Conservation (phyloP, 2,888 invertebrate genomes). For the Scrobipalpa costella region DNA sequence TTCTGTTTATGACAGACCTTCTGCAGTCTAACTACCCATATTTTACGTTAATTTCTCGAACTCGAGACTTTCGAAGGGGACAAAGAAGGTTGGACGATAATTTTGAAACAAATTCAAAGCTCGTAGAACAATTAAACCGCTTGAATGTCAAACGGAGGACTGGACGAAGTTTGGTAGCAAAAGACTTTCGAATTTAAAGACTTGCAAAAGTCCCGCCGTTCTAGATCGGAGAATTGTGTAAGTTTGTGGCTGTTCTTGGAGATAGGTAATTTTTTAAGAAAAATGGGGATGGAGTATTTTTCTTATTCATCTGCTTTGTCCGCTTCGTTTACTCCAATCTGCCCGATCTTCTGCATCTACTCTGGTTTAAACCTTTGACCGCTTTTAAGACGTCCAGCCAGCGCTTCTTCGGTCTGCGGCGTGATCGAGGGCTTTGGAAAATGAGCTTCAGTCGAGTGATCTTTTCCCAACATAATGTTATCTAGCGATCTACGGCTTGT, state of each 20-base stretch:
- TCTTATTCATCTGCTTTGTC: too few relatives aligned
- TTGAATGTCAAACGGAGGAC: constrained; percentile 64
- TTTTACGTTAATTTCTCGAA: constrained; percentile 47
- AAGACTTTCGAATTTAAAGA: constrained; percentile 36
- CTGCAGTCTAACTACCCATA: constrained; percentile 34
- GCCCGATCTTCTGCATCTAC: too few relatives aligned
- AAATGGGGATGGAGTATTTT: not conserved
- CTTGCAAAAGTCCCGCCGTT: constrained; percentile 18
- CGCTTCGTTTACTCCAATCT: too few relatives aligned
- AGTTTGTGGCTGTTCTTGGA: constrained; percentile 11
- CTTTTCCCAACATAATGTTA: too few relatives aligned
- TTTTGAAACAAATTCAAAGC: constrained; percentile 60
- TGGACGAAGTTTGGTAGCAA: constrained; percentile 61
- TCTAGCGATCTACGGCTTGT: too few relatives aligned
- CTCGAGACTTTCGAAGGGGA: constrained; percentile 42
- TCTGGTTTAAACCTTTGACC: too few relatives aligned
- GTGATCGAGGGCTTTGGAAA: too few relatives aligned
- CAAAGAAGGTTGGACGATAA: constrained; percentile 55
- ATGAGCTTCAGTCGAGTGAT: too few relatives aligned
- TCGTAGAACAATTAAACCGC: constrained; percentile 67
- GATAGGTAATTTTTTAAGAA: constrained; percentile 3
- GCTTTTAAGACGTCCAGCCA: too few relatives aligned
- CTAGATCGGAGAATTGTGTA: constrained; percentile 19
- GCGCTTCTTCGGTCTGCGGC: too few relatives aligned
- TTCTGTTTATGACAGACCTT: constrained; percentile 7